Base-by-base conservation (phyloP, 1,140 invertebrate genomes). In the Neodiprion pinetum region DNA sequence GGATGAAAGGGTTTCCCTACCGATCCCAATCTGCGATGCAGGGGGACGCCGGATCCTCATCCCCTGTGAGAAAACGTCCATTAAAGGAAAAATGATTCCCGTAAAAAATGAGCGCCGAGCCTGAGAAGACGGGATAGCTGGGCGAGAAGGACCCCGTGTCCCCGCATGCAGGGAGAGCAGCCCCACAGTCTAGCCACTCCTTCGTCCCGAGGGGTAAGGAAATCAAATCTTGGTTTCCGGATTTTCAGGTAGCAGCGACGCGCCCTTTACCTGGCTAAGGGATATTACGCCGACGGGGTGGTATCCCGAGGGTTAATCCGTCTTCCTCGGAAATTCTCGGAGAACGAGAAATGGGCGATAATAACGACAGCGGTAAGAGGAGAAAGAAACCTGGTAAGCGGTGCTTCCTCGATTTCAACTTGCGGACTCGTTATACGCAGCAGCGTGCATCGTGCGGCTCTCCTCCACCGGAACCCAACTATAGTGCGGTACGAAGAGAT, bases 1-100 rank as follows among this genome's bases (percentile, higher is more conserved):
- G 61, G 61, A 48, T 68, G 77, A 75, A 73, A 77, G 67, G 49
- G 75, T 76, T 78, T 78, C 76, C 74, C 69, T 11, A 7, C 40
- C 67, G 28, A 40, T 40, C 28, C 28, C 28, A 40, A 40, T 40
- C 28, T 40, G 28, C 28, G 28, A 40, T 40, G 28, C 28, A 40
- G 28, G 28, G 28, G 28, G 28, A 40, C 5, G 28, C 8, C 48
- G 5, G 50, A 67, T 80, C 73, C 70, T 72, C 67, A 72, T 77
- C 66, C 75, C 77, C 79, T 86, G 81, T 83, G 83, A 86, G 79
- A 85, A 85, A 84, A 87, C 83, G 14, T 17, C 67, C 78, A 87
- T 86, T 86, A 87, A 82, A 81, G 73, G 78, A 78, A 79, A 79
- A 81, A 77, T 79, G 77, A 72, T 48, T 77, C 81, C 77, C 80